Base-by-base conservation (phyloP, 2,888 invertebrate genomes). In the Sialis lutaria region DNA sequence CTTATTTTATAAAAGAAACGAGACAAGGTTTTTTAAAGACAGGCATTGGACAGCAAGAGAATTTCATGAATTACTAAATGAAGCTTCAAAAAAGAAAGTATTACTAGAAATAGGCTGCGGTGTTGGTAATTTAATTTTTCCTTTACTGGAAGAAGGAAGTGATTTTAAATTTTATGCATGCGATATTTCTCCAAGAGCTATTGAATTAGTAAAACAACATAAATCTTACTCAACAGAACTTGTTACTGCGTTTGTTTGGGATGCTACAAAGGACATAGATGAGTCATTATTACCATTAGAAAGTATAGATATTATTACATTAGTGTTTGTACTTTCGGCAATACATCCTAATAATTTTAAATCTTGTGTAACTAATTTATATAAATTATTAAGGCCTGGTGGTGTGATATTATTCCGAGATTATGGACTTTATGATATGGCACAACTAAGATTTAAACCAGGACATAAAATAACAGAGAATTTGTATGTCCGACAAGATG, bases 21-120 rank as follows among this genome's bases (percentile, higher is more conserved):
- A 88, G 56, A 87, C 82, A 0, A 77, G 86, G 55, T 96, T 97
- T 64, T 97, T 95, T 60, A 88, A 88, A 64, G 92, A 96, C 65
- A 75, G 96, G 10, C 91, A 92, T 61, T 97, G 98, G 98, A 96
- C 93, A 1, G 86, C 83, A 50, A 73, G 91, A 58, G 98, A 98
- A 69, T 95, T 98, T 68, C 69, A 79, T 55, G 90, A 91, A 60
- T 68, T 95, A 10, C 67, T 81, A 48, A 67, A 69, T 48, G 69
- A 67, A 47, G 60, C 67, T 63, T 54, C 74, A 40, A 69, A 71
- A 55, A 50, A 54, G 46, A 61, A 58, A 49, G 62, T 65, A 8
- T 68, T 87, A 45, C 65, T 89, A 13, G 95, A 96, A 67, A 75
- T 92, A 6, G 95, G 95, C 0, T 95, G 95, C 63, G 97, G 98